Base-by-base conservation (phyloP, 1,140 invertebrate genomes). In the Zaprionus inermis region DNA sequence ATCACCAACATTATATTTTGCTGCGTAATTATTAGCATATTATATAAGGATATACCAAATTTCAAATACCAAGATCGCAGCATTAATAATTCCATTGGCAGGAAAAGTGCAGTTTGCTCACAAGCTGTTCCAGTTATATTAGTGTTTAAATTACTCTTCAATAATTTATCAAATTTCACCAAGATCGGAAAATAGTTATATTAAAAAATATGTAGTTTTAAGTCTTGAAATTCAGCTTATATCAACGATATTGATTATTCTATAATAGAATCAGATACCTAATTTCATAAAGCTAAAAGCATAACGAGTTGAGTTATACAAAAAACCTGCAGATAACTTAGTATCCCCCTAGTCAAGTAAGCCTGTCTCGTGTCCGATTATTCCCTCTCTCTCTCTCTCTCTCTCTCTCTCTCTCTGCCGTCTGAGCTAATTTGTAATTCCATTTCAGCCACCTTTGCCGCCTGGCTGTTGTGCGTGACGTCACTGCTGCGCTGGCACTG, bases 401-500 rank as follows among this genome's bases (percentile, higher is more conserved):
- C 32, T 64, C 5, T 18, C n/a, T 30, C 44, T 60, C 16, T 49
- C 18, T 44, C 32, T 38, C 11, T 22, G 20, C 3, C n/a, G 20
- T 28, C 24, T 46, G 24, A 22, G 4, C 7, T 44, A 49, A 32
- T 58, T 30, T 24, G 9, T 12, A 0, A 6, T 22, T 22, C 20
- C 18, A 12, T 72, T 79, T 0, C 44, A 82, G 76, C 69, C 4
- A 74, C 76, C 5, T 32, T 88, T 51, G 79, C 55, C 24, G 69
- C 66, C 59, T 88, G 83, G 83, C 56, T 88, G 3, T 11, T 86
- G n/a, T 59, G 72, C 32, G 59, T 88, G 24, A 56, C 65, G 14
- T 74, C 79, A 55, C 46, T 89, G 24, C 34, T 89, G 49, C 77
- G 78, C 61, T 84, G 81, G 81, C 81, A 84, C n/a, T 69, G 66